These are phyloP conservation scores for Cancer borealis DNA, from an alignment of 2,888 invertebrate genomes.

Conservation along the genomic window DNA sequence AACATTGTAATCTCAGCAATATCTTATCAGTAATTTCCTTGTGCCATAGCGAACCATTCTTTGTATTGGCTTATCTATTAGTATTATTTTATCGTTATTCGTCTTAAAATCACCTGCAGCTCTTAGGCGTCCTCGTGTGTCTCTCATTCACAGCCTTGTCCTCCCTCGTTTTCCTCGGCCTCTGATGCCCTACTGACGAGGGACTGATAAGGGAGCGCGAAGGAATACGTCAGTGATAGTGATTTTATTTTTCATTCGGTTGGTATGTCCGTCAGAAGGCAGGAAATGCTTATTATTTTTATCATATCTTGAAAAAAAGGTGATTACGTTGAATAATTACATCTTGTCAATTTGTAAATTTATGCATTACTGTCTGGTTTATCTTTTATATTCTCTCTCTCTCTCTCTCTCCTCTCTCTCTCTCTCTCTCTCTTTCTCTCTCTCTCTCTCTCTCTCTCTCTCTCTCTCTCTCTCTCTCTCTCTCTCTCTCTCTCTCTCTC, in stretches of 20 bases:
- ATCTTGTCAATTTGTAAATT: neutral
- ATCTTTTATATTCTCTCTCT: too few species aligned
- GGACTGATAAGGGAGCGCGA: neutral
- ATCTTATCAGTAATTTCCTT: slow-evolving; percentile 9
- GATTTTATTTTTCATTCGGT: neutral
- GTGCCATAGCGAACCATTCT: neutral
- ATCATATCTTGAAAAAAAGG: neutral
- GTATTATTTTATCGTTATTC: neutral
- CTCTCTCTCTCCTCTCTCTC: neutral
- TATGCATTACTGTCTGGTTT: neutral
- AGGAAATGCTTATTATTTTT: neutral
- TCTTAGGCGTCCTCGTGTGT: too few species aligned
- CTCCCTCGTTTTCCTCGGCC: too few species aligned
- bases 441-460: slow-evolving; percentile 20
- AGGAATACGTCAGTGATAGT: neutral
- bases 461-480: slow-evolving; percentile 20
- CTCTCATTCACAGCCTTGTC: too few species aligned
- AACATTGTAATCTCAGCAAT: slow-evolving; percentile 8
- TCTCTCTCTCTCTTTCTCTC: slow-evolving; percentile 5
- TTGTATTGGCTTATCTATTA: neutral
- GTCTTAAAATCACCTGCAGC: neutral
- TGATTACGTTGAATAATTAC: too few species aligned
- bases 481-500: slow-evolving; percentile 25
- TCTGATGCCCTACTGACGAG: too few species aligned
- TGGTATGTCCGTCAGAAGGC: too few species aligned